Base-by-base conservation (phyloP, 2,888 invertebrate genomes). In the Tineola bisselliella region DNA sequence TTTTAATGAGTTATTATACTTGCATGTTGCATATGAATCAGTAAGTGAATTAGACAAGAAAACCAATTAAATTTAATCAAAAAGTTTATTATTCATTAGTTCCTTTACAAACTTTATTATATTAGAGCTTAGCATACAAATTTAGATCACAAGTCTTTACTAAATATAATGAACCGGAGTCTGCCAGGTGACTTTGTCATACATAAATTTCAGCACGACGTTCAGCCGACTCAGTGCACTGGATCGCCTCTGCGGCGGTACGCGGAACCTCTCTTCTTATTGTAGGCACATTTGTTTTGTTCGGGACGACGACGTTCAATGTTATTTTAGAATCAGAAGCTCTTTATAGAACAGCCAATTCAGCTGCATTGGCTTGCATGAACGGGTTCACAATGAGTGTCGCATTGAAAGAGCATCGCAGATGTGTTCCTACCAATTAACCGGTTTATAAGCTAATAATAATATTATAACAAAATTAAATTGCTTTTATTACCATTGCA, bases 211-310 rank as follows among this genome's bases (percentile, higher is more conserved):
- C 12, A 25, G 15, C 19, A 15, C 58, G 13, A 15, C 58, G 8
- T 58, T 33, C 13, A 58, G 33, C 12, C 56, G 31, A 15, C 58
- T 30, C 58, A 17, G n/a, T 19, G 60, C 60, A 19, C 13, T 19
- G 52, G 25, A 18, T 60, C 56, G 43, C 54, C 61, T 33, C 54
- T 52, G 66, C 70, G 68, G 69, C 70, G 80, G 83, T 77, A 82
- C 79, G 83, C 81, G 82, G 83, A 81, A 83, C 80, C 73, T 8
- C 11, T 78, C 68, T 79, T 82, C 81, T 84, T 84, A 82, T 84
- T 83, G 80, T 81, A 70, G 70, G 67, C 66, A 65, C 73, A 72
- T 77, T 82, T 73, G 79, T 81, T 83, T 83, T 79, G 77, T 77
- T 79, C 74, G 69, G 67, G 30, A 48, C 66, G 6, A 64, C 74